Percentiles rank a stretch among this genome's conserved stretches.
These are phyloP conservation scores for Toxostoma redivivum DNA, from an alignment of 2,113 vertebrate species.

Conservation along the genomic window DNA sequence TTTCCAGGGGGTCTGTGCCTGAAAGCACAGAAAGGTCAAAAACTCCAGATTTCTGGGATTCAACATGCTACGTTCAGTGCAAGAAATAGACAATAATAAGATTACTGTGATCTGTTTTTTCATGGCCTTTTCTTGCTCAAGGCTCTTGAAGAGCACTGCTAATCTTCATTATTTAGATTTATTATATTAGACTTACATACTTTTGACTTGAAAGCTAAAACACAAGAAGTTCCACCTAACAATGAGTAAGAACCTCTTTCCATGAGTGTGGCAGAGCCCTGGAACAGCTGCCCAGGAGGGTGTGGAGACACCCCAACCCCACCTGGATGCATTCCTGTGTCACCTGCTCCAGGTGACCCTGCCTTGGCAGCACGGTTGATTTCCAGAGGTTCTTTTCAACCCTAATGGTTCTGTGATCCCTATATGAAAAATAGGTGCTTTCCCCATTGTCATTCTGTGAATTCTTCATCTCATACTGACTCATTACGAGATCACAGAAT, in stretches of 20 bases:
- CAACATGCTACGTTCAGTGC: not conserved
- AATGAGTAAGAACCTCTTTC: not conserved
- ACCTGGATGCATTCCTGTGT: not conserved
- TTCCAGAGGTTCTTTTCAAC: not conserved
- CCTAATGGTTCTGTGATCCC: not conserved
- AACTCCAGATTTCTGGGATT: too few species aligned
- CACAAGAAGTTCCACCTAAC: not conserved
- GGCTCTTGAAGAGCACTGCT: not conserved
- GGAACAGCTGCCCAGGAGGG: not conserved
- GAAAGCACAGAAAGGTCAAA: too few species aligned
- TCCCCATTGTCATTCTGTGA: not conserved
- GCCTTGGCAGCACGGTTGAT: not conserved
- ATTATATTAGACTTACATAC: not conserved
- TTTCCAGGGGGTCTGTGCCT: too few species aligned
- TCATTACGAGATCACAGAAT: not conserved
- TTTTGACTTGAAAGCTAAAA: not conserved
- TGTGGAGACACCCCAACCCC: not conserved
- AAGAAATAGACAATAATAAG: not conserved
- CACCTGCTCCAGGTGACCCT: not conserved
- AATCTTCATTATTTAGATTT: not conserved
- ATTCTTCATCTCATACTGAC: not conserved
- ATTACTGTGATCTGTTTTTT: not conserved
- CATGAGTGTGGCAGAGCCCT: not conserved
- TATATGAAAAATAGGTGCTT: not conserved
- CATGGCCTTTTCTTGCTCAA: fast-evolving